Percentiles rank a stretch among this genome's conserved stretches.
Conservation (phyloP, 2,888 invertebrate species). For the Oscheius sp. region DNA sequence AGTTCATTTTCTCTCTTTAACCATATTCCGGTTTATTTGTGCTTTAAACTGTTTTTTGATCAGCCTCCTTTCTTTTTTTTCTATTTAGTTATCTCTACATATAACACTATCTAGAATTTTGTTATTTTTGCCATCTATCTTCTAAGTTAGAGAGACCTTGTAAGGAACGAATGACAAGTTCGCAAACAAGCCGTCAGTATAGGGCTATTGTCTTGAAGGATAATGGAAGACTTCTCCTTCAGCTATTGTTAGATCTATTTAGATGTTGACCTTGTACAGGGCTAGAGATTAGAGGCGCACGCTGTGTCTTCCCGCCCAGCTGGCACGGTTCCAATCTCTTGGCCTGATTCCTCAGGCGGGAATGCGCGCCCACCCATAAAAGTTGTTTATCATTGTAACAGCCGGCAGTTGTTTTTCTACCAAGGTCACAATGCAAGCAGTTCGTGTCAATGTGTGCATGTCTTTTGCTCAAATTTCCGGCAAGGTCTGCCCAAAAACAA, state of each 20-base stretch:
- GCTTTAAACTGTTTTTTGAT: too few species aligned
- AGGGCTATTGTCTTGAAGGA: too few species aligned
- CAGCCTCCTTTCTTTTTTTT: too few species aligned
- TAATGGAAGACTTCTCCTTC: background rate
- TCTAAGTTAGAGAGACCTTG: too few species aligned
- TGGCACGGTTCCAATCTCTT: constrained; percentile 24
- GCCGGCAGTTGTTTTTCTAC: constrained; percentile 19
- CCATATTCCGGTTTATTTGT: too few species aligned
- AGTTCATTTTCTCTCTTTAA: background rate
- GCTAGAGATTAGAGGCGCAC: constrained; percentile 28
- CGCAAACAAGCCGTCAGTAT: too few species aligned
- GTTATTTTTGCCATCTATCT: too few species aligned
- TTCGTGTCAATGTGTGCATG: constrained; percentile 16
- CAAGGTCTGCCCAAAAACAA: background rate
- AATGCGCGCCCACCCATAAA: background rate
- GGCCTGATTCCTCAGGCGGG: constrained; percentile 4
- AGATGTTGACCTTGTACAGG: constrained; percentile 27
- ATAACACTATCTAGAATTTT: too few species aligned
- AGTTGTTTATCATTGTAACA: constrained; percentile 27
- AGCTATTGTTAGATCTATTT: constrained; percentile 22
- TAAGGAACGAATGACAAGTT: too few species aligned
- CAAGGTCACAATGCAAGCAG: constrained; percentile 14
- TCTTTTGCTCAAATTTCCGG: too few species aligned
- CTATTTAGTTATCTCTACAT: too few species aligned
- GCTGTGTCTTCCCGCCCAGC: constrained; percentile 29